Evolutionary conservation across 2,797 vertebrate species (phyloP), one percentile per base, ranked within the genome.

Genomic region (Oreortyx pictus): DNA sequence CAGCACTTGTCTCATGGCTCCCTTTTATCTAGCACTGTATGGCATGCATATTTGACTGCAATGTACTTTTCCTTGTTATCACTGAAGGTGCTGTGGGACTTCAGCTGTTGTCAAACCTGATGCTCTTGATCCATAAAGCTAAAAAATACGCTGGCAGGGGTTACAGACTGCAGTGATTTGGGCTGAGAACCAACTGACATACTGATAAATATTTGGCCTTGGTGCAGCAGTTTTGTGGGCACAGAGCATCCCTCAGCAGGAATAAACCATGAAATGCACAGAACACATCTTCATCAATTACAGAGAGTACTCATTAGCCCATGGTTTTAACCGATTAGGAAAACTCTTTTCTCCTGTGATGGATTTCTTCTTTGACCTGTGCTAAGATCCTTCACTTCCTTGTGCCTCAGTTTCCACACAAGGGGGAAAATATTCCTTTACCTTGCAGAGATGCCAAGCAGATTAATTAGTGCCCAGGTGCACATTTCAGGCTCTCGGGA

Each of bases 381-480:
- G 50, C 4, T 16, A 86, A 75, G n/a, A 66, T 50, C 39, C 27
- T 66, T 24, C n/a, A 10, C 56, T 89, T 92, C 50, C 76, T 83
- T 1, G 0, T 75, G 50, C 87, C 76, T 93, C 89, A 70, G 59
- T 81, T 96, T 91, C 82, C 56, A 52, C 77, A 44, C 17, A 35
- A 27, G 68, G 62, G 56, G 81, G 64, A 78, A 90, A 91, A 73
- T 62, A 92, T 6, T 57, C 66, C 47, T 89, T 89, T 83, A 60
- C 60, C 47, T 89, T 64, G 74, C 70, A 91, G 82, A 54, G 77
- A 44, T 83, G 39, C 39, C 62, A 11, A 79, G 50, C 76, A 75
- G 62, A 83, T 91, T 92, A 88, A 89, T 91, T 92, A 83, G 75
- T 2, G 0, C 62, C 70, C 54, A 89, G 68, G 72, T 94, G 72